Conservation (phyloP, 2,797 vertebrate genomes). For the Sebastes jordani region DNA sequence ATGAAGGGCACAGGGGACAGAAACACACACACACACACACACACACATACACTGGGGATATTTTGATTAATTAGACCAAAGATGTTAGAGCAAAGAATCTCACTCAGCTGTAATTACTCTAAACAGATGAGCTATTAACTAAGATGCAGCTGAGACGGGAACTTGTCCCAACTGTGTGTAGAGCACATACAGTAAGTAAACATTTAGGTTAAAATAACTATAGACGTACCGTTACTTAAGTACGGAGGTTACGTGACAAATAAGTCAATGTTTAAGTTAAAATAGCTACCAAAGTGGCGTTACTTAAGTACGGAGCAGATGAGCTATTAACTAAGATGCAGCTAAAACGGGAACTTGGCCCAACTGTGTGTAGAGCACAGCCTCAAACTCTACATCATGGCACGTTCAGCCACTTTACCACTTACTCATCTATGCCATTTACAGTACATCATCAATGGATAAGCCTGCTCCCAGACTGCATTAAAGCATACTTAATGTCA, state of each 20-base stretch:
- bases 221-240: too few relatives aligned
- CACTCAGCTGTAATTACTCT: constrained; percentile 23
- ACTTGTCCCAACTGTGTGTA: not conserved
- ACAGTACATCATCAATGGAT: not conserved
- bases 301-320: too few relatives aligned
- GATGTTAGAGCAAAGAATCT: constrained; percentile 13
- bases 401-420: not conserved
- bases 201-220: too few relatives aligned
- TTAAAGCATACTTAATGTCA: constrained; percentile 13
- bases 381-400: not conserved
- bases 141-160: not conserved
- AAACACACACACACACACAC: not conserved
- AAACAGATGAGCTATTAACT: constrained; percentile 2
- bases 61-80: constrained; percentile 47
- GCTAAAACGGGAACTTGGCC: not conserved
- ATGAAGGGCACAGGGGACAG: constrained; percentile 33
- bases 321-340: not conserved
- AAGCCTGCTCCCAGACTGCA: not conserved
- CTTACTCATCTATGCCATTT: constrained; percentile 15
- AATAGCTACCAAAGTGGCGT: too few relatives aligned
- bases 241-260: too few relatives aligned
- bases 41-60: constrained; percentile 18
- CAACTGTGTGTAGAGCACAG: not conserved
- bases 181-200: too few relatives aligned
- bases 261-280: too few relatives aligned